Evolutionary conservation across 30 jellyfish, hydroid and myxozoan genomes (phyloP).

Genomic region (Hydra vulgaris): DNA sequence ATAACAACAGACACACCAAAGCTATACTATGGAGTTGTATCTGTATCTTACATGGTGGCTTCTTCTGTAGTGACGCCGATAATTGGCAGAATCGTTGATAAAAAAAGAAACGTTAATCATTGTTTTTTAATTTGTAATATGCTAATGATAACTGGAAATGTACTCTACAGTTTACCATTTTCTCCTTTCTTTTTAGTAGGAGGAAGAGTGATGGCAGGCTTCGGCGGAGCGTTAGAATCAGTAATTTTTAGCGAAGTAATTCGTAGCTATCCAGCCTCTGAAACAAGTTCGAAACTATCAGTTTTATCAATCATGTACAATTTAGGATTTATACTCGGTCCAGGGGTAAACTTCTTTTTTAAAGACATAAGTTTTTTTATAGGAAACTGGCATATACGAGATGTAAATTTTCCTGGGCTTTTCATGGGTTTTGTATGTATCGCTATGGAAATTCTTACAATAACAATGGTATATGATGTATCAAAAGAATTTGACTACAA

Average conservation of each 20-base stretch:
- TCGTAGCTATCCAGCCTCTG: constrained; percentile 10
- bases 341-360: constrained; percentile 26
- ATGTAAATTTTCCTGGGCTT: constrained; percentile 27
- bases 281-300: constrained; percentile 12
- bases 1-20: constrained; percentile 9
- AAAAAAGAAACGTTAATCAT: background rate
- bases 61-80: constrained; percentile 4
- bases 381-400: constrained; percentile 29
- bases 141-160: constrained; percentile 30
- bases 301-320: constrained; percentile 13
- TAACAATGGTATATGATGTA: constrained; percentile 27
- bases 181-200: constrained; percentile 20
- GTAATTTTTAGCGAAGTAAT: constrained; percentile 29
- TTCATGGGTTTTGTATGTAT: constrained; percentile 21
- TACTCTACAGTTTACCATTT: constrained; percentile 30
- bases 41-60: constrained; percentile 21
- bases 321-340: constrained; percentile 32
- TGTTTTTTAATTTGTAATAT: constrained; percentile 17
- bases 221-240: constrained; percentile 24
- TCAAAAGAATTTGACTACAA: constrained; percentile 30
- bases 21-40: constrained; percentile 23
- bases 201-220: constrained; percentile 44
- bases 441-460: constrained; percentile 9
- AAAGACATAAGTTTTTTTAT: constrained; percentile 5
- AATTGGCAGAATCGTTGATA: constrained; percentile 31